Conservation (phyloP, 1,140 invertebrate genomes). For the Pectinophora gossypiella region DNA sequence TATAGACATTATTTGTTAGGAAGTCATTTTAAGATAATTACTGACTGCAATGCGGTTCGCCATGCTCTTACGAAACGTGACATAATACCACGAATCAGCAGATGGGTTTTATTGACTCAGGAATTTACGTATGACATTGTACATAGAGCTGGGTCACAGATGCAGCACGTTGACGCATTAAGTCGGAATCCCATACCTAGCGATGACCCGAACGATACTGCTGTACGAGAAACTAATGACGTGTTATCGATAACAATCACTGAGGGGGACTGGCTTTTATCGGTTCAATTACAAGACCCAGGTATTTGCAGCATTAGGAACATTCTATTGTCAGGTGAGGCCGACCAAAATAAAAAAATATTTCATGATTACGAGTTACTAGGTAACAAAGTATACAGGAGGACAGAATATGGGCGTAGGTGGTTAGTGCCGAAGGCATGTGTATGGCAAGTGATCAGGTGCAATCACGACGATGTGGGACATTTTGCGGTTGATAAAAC, state of each 20-base stretch:
- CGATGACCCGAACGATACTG: background rate
- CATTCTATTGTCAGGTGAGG: conserved; percentile 5
- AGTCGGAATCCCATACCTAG: conserved; percentile 24
- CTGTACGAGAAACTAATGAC: background rate
- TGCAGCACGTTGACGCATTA: conserved; percentile 44
- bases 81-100: conserved; percentile 17
- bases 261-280: conserved; percentile 22
- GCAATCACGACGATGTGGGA: too few relatives aligned
- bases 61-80: conserved; percentile 16
- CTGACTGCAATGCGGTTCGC: conserved; percentile 24
- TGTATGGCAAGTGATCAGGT: conserved; percentile 1
- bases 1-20: conserved; percentile 17
- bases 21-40: conserved; percentile 5
- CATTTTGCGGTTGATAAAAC: conserved; percentile 1
- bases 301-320: conserved; percentile 15
- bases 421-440: background rate
- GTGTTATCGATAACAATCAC: conserved; percentile 12
- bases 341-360: conserved; percentile 4
- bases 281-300: conserved; percentile 12
- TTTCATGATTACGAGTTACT: background rate
- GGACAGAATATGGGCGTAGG: background rate
- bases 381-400: background rate
- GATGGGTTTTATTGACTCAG: conserved; percentile 20
- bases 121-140: conserved; percentile 20
- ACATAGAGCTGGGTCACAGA: conserved; percentile 17